These are phyloP conservation scores for Neotragus moschatus DNA, from an alignment of 2,113 vertebrate genomes.

Conservation along the genomic window DNA sequence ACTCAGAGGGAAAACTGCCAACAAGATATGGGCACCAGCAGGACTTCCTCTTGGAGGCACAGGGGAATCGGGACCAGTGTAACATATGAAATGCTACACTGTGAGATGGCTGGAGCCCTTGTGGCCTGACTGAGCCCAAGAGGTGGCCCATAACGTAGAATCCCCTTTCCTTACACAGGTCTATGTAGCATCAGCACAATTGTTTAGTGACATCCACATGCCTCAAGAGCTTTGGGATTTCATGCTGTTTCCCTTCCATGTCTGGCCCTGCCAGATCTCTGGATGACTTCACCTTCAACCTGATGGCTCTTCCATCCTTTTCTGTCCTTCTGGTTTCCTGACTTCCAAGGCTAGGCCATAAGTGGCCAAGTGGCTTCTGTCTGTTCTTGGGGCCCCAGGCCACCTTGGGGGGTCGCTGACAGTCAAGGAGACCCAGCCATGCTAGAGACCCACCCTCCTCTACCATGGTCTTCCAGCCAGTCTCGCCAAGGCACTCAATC, in stretches of 20 bases:
- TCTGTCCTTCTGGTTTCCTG: background rate
- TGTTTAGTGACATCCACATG: background rate
- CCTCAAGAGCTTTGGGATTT: background rate
- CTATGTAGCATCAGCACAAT: background rate
- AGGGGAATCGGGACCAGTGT: rapidly evolving
- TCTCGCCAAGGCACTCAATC: background rate
- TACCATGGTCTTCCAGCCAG: background rate
- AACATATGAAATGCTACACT: background rate
- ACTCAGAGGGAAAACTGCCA: background rate
- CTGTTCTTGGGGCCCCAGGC: background rate
- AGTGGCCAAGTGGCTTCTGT: background rate
- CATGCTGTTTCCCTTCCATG: background rate
- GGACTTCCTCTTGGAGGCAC: background rate
- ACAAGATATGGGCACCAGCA: too few species aligned
- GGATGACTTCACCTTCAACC: background rate
- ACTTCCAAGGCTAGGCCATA: background rate
- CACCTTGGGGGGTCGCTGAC: rapidly evolving
- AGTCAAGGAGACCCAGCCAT: background rate
- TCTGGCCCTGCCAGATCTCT: background rate
- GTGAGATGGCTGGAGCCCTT: background rate
- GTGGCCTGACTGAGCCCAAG: background rate
- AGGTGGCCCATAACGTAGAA: background rate
- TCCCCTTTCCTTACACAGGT: background rate
- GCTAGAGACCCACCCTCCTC: background rate
- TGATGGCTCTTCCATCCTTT: background rate